phyloP scores from a whole-genome alignment of 1,140 invertebrate genomes.

The Drosophila santomea region DNA sequence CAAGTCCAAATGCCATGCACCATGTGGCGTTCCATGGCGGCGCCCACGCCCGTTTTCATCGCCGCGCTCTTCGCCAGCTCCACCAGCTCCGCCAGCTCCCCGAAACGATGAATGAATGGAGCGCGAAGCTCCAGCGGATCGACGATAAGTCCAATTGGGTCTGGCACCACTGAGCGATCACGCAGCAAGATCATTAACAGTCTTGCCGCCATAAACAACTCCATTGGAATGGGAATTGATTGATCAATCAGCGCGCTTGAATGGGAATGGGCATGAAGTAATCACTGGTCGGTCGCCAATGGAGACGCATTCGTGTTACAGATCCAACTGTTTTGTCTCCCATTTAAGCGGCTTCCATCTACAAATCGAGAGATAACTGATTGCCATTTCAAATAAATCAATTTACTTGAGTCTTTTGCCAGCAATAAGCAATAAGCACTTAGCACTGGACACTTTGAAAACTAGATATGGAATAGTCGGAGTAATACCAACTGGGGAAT shows the following conservation, averaged over 20 bases:
- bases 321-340: background rate
- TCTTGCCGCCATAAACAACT: constrained; percentile 23
- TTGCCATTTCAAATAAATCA: too few relatives aligned
- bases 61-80: background rate
- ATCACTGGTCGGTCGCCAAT: background rate
- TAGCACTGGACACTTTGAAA: too few relatives aligned
- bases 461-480: too few relatives aligned
- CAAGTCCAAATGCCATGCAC: constrained; percentile 42
- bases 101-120: constrained; percentile 27
- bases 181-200: constrained; percentile 32
- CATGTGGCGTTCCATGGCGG: constrained; percentile 38
- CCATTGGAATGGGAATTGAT: constrained; percentile 33
- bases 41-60: constrained; percentile 34
- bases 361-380: background rate
- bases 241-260: constrained; percentile 38
- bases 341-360: background rate
- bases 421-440: too few relatives aligned
- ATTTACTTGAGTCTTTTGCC: too few relatives aligned
- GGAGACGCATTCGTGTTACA: background rate
- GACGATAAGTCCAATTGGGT: constrained; percentile 12
- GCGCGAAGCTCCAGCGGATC: background rate
- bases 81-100: background rate
- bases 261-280: background rate
- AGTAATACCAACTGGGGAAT: background rate
- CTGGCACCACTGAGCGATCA: constrained; percentile 7